A percentile compares a stretch with the other conserved stretches of the same genome.
Conservation (phyloP, 2,113 vertebrate species). For the Pampusana beccarii region DNA sequence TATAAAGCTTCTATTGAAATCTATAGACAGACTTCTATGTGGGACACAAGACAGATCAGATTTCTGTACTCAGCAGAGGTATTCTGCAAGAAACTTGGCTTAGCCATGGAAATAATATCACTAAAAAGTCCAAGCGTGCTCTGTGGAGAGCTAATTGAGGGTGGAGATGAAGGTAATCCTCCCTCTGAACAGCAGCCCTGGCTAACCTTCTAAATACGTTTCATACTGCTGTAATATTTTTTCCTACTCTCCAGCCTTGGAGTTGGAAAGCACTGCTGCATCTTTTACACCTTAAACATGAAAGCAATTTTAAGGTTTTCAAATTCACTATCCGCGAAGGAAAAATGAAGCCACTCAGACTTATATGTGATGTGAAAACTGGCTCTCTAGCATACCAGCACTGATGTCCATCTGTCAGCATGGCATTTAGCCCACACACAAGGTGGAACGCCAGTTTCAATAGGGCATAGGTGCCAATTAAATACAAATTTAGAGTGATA, state of each 20-base stretch:
- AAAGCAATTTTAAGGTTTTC: not conserved
- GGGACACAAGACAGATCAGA: not conserved
- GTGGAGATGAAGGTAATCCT: constrained; percentile 26
- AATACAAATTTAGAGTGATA: constrained; percentile 64
- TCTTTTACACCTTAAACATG: not conserved
- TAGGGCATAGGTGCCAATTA: constrained; percentile 56
- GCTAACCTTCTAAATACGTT: not conserved
- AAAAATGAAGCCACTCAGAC: not conserved
- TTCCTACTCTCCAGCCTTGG: not conserved
- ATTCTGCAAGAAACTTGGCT: not conserved
- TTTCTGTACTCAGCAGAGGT: constrained; percentile 28
- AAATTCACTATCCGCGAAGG: not conserved
- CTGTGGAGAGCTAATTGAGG: constrained; percentile 23
- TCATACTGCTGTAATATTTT: accelerated
- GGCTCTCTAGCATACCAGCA: constrained; percentile 58
- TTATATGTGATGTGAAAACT: not conserved
- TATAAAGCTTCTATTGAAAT: not conserved
- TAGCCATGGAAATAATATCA: not conserved
- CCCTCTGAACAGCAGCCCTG: not conserved
- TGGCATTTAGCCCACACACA: constrained; percentile 64
- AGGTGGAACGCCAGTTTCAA: constrained; percentile 11
- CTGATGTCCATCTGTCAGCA: constrained; percentile 72
- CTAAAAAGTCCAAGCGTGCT: constrained; percentile 1
- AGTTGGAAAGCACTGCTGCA: not conserved
- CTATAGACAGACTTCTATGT: not conserved